Conservation (phyloP, 2,797 vertebrate species). For the Alcedo atthis region DNA sequence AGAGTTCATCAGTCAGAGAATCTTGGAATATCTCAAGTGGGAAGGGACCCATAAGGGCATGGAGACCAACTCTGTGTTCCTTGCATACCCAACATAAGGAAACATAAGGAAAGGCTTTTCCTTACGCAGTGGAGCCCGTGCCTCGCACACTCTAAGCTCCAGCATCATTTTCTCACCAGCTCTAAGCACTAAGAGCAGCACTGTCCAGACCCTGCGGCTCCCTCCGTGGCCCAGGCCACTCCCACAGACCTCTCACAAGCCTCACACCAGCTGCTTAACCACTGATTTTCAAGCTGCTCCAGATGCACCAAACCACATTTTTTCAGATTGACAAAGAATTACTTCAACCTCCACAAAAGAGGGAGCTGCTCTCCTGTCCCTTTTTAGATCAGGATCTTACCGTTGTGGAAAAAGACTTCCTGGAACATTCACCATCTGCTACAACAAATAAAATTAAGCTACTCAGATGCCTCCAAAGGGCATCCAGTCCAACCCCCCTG, state of each 20-base stretch:
- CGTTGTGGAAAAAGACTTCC: not conserved
- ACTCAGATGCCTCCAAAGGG: too few species aligned
- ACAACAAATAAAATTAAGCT: not conserved
- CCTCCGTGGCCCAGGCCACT: not conserved
- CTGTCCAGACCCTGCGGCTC: too few species aligned
- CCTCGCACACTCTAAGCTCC: not conserved
- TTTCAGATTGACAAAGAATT: not conserved
- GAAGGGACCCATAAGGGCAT: not conserved
- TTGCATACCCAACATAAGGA: not conserved
- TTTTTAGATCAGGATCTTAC: not conserved
- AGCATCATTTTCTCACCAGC: not conserved
- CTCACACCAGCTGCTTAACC: not conserved
- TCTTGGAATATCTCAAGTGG: not conserved
- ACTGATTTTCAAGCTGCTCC: not conserved
- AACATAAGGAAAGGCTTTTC: not conserved
- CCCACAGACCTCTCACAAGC: not conserved
- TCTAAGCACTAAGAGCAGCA: not conserved
- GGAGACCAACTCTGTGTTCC: not conserved
- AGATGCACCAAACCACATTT: not conserved
- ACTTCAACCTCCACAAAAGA: not conserved
- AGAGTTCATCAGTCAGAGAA: not conserved
- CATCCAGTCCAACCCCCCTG: too few species aligned
- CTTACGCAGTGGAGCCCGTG: accelerated
- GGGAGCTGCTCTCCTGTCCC: not conserved
- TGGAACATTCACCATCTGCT: not conserved